A percentile compares a stretch with the other conserved stretches of the same genome.
phyloP scores from a whole-genome alignment of 1,140 invertebrate species.

The Rhagoletis pomonella region DNA sequence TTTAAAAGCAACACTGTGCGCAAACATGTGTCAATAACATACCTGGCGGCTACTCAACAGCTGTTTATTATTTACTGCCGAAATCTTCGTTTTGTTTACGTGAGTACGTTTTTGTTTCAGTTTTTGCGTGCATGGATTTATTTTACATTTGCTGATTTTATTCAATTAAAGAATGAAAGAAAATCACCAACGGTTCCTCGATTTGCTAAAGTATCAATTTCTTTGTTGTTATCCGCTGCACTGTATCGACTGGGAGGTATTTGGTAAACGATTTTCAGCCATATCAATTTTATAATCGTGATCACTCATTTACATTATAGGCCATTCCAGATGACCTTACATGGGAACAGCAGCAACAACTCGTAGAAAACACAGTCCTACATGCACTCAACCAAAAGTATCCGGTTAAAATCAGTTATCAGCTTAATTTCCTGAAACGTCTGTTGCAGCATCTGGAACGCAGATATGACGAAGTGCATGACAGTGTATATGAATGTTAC shows the following conservation, averaged over 20 bases:
- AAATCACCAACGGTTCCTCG: background rate
- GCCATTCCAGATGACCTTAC: conserved; percentile 38
- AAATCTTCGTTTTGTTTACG: background rate
- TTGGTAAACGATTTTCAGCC: background rate
- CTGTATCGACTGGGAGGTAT: conserved; percentile 53
- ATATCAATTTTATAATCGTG: background rate
- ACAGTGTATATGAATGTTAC: conserved; percentile 65
- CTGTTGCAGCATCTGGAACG: conserved; percentile 64
- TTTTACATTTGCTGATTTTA: background rate
- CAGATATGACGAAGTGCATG: conserved; percentile 66
- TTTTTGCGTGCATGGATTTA: background rate
- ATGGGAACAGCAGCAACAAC: conserved; percentile 64
- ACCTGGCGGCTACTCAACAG: background rate
- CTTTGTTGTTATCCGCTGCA: conserved; percentile 53
- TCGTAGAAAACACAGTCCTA: conserved; percentile 64
- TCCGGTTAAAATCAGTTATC: conserved; percentile 66
- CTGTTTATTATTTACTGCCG: background rate
- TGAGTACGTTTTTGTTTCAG: background rate
- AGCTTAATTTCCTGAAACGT: conserved; percentile 68
- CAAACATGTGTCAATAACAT: background rate
- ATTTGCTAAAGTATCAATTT: conserved; percentile 52
- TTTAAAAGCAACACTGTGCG: background rate
- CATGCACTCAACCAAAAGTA: conserved; percentile 62
- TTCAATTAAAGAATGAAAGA: conserved; percentile 13
- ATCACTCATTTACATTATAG: background rate